A percentile compares a stretch with the other conserved stretches of the same genome.
Evolutionary conservation across 2,797 vertebrate species (phyloP).

Genomic region (Lagocephalus sceleratus): DNA sequence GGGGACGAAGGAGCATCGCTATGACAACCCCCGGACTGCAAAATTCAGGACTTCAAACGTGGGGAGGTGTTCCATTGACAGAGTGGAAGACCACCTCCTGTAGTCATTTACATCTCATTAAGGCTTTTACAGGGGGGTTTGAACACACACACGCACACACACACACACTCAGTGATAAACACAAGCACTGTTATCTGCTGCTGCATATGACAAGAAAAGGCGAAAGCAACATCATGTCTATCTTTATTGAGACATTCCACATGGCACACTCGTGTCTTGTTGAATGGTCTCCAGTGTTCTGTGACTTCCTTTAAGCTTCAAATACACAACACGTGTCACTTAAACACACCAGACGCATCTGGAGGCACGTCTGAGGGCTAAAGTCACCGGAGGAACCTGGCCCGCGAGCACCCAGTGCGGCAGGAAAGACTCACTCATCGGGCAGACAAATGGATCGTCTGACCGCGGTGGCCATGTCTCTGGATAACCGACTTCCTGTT

Average conservation of each 20-base stretch:
- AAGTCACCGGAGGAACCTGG: too few species aligned
- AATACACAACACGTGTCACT: background rate
- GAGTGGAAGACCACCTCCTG: conserved; percentile 54
- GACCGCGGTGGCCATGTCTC: conserved; percentile 47
- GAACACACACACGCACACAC: conserved; percentile 7
- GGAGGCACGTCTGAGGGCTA: background rate
- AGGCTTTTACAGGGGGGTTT: conserved; percentile 31
- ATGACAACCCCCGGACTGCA: conserved; percentile 56
- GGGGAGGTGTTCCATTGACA: conserved; percentile 38
- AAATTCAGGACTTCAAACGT: conserved; percentile 65
- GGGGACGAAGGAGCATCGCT: conserved; percentile 54
- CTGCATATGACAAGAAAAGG: background rate
- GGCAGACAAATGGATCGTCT: conserved; percentile 66
- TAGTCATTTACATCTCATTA: conserved; percentile 74
- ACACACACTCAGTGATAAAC: conserved; percentile 6
- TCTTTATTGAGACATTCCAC: conserved; percentile 23
- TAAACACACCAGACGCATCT: background rate
- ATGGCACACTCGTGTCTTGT: conserved; percentile 11
- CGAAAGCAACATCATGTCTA: too few species aligned
- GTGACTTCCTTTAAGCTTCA: background rate
- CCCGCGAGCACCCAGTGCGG: conserved; percentile 10
- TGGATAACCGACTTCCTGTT: conserved; percentile 65
- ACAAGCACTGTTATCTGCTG: conserved; percentile 14
- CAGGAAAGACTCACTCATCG: conserved; percentile 76
- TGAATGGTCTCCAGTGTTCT: background rate